Conservation (phyloP, 2,797 vertebrate genomes). For the Trichosurus vulpecula region DNA sequence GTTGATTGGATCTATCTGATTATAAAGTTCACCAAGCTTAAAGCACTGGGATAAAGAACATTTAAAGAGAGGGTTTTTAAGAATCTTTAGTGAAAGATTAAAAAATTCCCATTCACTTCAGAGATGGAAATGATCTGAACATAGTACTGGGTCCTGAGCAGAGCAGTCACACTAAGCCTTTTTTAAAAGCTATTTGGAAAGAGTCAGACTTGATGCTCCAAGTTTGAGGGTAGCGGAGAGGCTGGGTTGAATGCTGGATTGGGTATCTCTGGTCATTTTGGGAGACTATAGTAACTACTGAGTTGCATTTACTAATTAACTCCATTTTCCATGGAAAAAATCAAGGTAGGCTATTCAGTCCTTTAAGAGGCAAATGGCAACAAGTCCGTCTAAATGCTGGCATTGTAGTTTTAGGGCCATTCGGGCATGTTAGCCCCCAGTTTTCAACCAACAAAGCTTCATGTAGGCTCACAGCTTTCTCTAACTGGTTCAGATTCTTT, state of each 20-base stretch:
- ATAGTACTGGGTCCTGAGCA: neutral
- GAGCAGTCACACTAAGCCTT: neutral
- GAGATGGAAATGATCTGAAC: neutral
- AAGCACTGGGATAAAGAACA: neutral
- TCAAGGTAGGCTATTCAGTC: neutral
- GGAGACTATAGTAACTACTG: neutral
- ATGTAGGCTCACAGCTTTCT: neutral
- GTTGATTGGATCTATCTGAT: neutral
- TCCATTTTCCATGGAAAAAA: neutral
- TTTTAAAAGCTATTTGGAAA: neutral
- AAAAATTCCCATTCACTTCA: neutral
- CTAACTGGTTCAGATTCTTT: slow-evolving; percentile 20
- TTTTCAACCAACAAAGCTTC: neutral
- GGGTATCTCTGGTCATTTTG: neutral
- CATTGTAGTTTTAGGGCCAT: too few relatives aligned
- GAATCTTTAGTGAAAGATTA: neutral
- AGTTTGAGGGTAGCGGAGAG: neutral
- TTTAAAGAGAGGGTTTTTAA: neutral
- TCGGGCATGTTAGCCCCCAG: neutral
- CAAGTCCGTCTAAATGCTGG: neutral
- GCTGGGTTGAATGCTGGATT: neutral
- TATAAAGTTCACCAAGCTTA: neutral
- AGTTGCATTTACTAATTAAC: neutral
- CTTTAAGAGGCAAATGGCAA: neutral
- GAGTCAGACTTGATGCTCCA: neutral